Evolutionary conservation across 2,797 vertebrate genomes (phyloP), one percentile per base, ranked within the genome.

Genomic region (Gymnoscopelus microlampas): DNA sequence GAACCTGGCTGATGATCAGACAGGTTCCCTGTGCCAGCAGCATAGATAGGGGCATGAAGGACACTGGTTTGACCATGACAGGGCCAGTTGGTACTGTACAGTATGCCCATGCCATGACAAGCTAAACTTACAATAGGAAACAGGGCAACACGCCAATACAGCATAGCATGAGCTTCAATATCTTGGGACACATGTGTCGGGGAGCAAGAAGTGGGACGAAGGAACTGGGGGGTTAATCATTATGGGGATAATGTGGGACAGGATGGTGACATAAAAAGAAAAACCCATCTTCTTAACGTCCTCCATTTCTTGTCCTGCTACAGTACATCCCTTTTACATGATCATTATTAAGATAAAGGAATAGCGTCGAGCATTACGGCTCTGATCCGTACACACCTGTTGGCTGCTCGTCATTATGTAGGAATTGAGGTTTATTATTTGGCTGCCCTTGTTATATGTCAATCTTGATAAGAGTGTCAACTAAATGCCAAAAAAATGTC

Each of bases 1-100:
- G 76, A 81, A 85, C 71, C 63, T 65, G 66, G 61, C 64, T 62
- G 71, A 67, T 70, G 70, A 74, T 63, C 74, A 63, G 64, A 74
- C 51, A 24, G 64, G n/a, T 53, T 8, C 51, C 15, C 51, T 32
- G 73, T 14, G 51, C 58, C 63, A 80, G 39, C 39, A 44, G 39
- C 39, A 44, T 44, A 44, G 56, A 13, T 73, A 58, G 62, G 39
- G 60, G 55, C 51, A 76, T 60, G 53, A 44, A 23, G 59, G 65
- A 63, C 71, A 75, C 58, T 50, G 24, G 78, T 70, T 70, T 60
- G 26, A 57, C 35, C 53, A 54, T 47, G 58, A 75, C 64, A 62
- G 35, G 11, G 44, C 60, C 63, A 12, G 2, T 44, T 44, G 39
- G 39, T 9, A 10, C 39, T 10, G 39, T 44, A 44, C 39, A 1